Conservation (phyloP, 2,797 vertebrate species). For the Tokudaia muenninki region DNA sequence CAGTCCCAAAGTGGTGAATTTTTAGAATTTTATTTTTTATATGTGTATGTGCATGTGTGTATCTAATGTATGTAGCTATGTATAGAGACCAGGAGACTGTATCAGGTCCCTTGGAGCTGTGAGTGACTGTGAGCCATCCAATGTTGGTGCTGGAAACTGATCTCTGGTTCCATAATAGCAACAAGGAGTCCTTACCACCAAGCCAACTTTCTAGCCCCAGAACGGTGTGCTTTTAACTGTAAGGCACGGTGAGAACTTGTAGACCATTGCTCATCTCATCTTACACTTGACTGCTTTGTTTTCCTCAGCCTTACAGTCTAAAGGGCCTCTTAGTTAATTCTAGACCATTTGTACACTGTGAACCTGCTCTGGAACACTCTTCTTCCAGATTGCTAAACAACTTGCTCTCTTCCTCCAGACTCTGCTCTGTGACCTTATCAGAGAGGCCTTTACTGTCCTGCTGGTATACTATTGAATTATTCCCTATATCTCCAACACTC, state of each 20-base stretch:
- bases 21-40: neutral
- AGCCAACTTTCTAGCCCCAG: neutral
- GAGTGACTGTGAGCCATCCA: neutral
- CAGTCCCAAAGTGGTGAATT: neutral
- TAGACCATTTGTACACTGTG: neutral
- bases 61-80: neutral
- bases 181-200: neutral
- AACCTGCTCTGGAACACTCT: neutral
- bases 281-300: neutral
- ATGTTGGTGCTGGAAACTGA: neutral
- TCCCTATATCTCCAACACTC: neutral
- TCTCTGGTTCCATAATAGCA: neutral
- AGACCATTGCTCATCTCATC: neutral
- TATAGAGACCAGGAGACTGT: neutral
- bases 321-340: neutral
- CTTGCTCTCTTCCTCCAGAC: neutral
- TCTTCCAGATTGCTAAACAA: neutral
- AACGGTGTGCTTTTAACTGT: neutral
- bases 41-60: neutral
- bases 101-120: neutral
- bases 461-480: neutral
- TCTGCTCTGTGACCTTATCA: slow-evolving; percentile 36
- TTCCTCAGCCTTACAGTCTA: neutral
- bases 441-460: slow-evolving; percentile 18
- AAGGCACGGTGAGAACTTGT: neutral